phyloP scores from a whole-genome alignment of 2,113 vertebrate species.

The Urocolius indicus region DNA sequence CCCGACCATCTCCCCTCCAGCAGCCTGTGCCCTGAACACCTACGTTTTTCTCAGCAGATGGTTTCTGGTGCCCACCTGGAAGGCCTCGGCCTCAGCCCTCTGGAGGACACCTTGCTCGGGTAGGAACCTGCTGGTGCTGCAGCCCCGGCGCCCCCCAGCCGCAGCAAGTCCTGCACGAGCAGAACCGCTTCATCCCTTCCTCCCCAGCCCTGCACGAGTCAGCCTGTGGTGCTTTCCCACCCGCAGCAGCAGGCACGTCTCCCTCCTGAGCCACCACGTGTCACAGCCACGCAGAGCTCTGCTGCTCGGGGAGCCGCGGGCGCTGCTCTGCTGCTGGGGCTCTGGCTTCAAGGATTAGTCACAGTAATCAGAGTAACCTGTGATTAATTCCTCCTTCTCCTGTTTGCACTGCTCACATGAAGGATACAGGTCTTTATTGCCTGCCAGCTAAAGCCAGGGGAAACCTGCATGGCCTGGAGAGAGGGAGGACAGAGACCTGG shows the following conservation, averaged over 20 bases:
- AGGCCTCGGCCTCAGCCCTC: neutral
- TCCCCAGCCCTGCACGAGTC: neutral
- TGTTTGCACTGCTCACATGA: neutral
- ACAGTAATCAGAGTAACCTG: neutral
- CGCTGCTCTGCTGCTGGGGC: neutral
- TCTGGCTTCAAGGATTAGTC: neutral
- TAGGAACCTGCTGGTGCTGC: neutral
- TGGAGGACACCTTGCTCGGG: neutral
- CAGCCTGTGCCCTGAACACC: neutral
- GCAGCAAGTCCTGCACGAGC: neutral
- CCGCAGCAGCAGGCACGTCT: neutral
- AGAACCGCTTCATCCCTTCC: neutral
- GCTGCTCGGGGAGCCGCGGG: neutral
- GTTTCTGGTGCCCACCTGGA: neutral
- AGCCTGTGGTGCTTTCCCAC: neutral
- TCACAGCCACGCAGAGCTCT: neutral
- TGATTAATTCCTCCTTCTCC: neutral
- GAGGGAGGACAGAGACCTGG: neutral
- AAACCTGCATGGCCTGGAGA: neutral
- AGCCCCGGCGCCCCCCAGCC: neutral
- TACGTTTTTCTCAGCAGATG: neutral
- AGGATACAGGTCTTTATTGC: neutral
- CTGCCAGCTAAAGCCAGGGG: neutral
- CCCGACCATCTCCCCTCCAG: neutral
- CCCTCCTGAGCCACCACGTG: neutral